Conservation (phyloP, 1,140 invertebrate species). For the Drosophila virilis region DNA sequence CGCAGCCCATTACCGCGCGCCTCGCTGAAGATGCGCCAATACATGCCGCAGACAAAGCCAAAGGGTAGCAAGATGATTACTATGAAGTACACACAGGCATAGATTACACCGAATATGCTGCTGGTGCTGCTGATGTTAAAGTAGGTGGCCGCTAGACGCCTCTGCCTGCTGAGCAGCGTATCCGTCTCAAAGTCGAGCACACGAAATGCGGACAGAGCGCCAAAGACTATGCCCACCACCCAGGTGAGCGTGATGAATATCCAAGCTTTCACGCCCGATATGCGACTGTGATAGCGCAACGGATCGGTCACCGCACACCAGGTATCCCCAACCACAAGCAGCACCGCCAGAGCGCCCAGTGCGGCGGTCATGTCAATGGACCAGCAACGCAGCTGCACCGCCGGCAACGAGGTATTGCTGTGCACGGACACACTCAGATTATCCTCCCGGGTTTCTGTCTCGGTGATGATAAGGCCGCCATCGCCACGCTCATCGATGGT, state of each 20-base stretch:
- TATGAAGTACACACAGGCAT: constrained; percentile 85
- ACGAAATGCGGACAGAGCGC: constrained; percentile 84
- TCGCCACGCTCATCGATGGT: constrained; percentile 74
- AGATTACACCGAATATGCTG: constrained; percentile 74
- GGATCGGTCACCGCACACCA: constrained; percentile 95
- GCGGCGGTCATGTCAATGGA: constrained; percentile 82
- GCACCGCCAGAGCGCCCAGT: constrained; percentile 87
- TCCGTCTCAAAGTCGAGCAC: constrained; percentile 74
- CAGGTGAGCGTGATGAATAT: constrained; percentile 89
- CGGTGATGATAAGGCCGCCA: constrained; percentile 69
- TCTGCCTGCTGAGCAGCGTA: constrained; percentile 61
- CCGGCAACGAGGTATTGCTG: constrained; percentile 32
- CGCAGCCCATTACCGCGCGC: constrained; percentile 89
- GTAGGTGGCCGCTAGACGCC: constrained; percentile 61
- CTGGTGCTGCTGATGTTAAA: constrained; percentile 67
- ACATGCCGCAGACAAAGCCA: constrained; percentile 88
- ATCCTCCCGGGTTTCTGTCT: constrained; percentile 76
- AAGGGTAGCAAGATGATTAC: constrained; percentile 89
- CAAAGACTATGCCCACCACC: constrained; percentile 87
- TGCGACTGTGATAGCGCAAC: constrained; percentile 91
- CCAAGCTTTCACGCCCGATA: constrained; percentile 90
- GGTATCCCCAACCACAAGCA: constrained; percentile 93
- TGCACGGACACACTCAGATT: constrained; percentile 53
- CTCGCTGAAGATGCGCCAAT: constrained; percentile 89
- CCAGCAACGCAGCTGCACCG: constrained; percentile 74